phyloP scores from a whole-genome alignment of 1,140 invertebrate genomes.

The Diachasmimorpha longicaudata region DNA sequence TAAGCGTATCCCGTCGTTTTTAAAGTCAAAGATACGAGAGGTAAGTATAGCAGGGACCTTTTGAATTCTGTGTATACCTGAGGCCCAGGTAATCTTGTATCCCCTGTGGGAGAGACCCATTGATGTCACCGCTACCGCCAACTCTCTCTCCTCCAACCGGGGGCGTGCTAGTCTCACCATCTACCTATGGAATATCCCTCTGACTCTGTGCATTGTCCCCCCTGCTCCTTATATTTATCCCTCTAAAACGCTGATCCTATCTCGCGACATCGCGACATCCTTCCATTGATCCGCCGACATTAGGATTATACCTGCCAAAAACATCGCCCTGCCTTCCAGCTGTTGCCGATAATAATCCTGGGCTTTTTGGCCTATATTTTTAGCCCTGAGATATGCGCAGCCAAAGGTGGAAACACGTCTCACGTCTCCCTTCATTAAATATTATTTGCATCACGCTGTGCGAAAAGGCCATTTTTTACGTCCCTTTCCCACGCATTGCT shows the following conservation, averaged over 20 bases:
- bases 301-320: slow-evolving; percentile 11
- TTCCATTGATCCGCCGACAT: slow-evolving; percentile 57
- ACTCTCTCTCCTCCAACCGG: slow-evolving; percentile 6
- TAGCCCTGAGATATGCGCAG: too few relatives aligned
- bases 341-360: not conserved
- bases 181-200: slow-evolving; percentile 11
- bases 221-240: slow-evolving; percentile 16
- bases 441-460: too few relatives aligned
- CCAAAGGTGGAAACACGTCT: too few relatives aligned
- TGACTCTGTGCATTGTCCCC: slow-evolving; percentile 7
- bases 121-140: slow-evolving; percentile 54
- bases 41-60: not conserved
- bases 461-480: too few relatives aligned
- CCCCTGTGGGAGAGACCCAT: slow-evolving; percentile 35
- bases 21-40: slow-evolving; percentile 28
- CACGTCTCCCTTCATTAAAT: too few relatives aligned
- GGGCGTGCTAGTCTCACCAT: slow-evolving; percentile 26
- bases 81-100: slow-evolving; percentile 38
- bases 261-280: slow-evolving; percentile 55
- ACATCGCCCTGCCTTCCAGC: slow-evolving; percentile 7
- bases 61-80: not conserved
- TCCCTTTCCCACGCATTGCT: too few relatives aligned
- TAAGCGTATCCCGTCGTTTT: slow-evolving; percentile 47
- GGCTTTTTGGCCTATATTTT: too few relatives aligned
- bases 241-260: slow-evolving; percentile 38